Percentiles rank a stretch among this genome's conserved stretches.
Evolutionary conservation across 2,113 vertebrate species (phyloP).

Genomic region (Gambusia affinis): DNA sequence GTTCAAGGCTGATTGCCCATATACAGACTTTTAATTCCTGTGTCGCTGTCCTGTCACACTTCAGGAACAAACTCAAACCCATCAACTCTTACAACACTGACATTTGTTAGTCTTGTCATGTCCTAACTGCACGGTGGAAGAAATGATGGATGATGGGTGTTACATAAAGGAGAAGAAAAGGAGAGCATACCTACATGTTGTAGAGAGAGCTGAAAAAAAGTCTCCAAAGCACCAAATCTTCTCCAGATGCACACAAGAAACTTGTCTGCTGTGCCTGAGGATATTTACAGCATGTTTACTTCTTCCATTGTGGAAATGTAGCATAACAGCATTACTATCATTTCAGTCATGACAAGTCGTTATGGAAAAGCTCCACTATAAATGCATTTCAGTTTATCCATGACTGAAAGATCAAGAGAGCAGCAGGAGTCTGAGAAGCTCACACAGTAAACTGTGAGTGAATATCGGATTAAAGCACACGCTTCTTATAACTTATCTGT

Average conservation of each 20-base stretch:
- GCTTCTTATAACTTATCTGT: too few species aligned
- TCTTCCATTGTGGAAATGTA: too few species aligned
- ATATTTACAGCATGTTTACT: too few species aligned
- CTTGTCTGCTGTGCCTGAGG: too few species aligned
- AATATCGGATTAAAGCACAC: too few species aligned
- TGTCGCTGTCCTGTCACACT: conserved; percentile 59
- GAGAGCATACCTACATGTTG: conserved; percentile 10
- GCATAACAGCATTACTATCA: too few species aligned
- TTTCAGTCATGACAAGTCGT: not conserved
- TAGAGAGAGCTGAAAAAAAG: not conserved
- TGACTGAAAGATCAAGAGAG: not conserved
- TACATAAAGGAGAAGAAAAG: conserved; percentile 35
- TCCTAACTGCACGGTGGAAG: conserved; percentile 17
- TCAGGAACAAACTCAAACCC: conserved; percentile 32
- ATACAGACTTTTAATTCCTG: conserved; percentile 50
- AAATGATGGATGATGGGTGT: conserved; percentile 50
- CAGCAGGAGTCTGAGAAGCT: too few species aligned
- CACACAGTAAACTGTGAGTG: too few species aligned
- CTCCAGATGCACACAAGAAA: too few species aligned
- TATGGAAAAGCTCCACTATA: not conserved
- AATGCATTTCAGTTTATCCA: not conserved
- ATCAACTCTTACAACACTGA: conserved; percentile 35
- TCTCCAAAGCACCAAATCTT: not conserved
- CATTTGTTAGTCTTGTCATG: conserved; percentile 53
- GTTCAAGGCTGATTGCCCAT: conserved; percentile 50